Evolutionary conservation across 2,113 vertebrate genomes (phyloP).

Genomic region (Glaucidium brasilianum): DNA sequence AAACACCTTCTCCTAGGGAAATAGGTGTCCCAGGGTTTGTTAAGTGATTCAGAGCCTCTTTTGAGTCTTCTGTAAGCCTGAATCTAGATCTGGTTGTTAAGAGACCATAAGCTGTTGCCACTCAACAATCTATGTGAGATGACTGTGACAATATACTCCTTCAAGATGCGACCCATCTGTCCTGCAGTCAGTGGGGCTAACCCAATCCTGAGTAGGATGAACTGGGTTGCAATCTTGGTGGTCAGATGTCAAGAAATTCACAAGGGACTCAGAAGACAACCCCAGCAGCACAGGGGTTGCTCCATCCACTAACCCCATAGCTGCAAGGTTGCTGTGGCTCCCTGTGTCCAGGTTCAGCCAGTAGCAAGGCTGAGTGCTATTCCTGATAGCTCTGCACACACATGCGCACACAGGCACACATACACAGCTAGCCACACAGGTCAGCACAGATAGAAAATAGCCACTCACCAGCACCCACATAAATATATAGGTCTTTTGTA

Average conservation of each 20-base stretch:
- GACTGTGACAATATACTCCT: background rate
- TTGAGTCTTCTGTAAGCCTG: background rate
- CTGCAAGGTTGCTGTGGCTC: background rate
- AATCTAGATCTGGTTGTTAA: background rate
- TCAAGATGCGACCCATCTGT: background rate
- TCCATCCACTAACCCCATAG: background rate
- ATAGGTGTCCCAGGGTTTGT: background rate
- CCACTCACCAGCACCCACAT: background rate
- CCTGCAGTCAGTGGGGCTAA: background rate
- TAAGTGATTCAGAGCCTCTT: background rate
- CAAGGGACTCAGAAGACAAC: background rate
- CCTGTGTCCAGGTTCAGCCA: background rate
- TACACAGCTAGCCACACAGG: background rate
- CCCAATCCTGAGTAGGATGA: background rate
- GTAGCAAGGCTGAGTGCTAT: background rate
- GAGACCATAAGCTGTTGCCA: background rate
- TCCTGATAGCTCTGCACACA: rapidly evolving
- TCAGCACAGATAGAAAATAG: background rate
- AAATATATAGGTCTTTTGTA: background rate
- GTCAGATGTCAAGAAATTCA: background rate
- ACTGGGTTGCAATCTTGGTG: background rate
- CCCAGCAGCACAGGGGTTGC: background rate
- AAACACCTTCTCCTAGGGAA: background rate
- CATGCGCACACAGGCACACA: rapidly evolving
- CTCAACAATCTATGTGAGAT: background rate